These are phyloP conservation scores for Thelaira solivaga DNA, from an alignment of 2,888 invertebrate species.

Conservation along the genomic window DNA sequence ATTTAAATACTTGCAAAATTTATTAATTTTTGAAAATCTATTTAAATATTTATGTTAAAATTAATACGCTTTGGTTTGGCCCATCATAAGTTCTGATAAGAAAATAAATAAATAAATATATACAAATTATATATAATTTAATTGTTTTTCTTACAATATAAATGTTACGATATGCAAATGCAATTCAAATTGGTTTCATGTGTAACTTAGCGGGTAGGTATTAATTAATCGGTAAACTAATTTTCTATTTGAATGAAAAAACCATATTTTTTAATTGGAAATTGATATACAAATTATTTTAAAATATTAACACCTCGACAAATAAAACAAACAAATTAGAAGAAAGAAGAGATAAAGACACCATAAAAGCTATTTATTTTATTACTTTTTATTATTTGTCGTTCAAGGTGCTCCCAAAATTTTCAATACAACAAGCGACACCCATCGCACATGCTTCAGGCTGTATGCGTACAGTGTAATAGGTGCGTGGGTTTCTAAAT, in stretches of 20 bases:
- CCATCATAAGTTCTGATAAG: too few relatives aligned
- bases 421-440: conserved; percentile 22
- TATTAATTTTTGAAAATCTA: too few relatives aligned
- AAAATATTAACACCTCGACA: conserved; percentile 29
- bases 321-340: neutral
- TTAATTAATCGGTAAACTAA: conserved; percentile 18
- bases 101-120: too few relatives aligned
- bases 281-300: conserved; percentile 8
- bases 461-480: conserved; percentile 9
- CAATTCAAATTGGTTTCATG: neutral
- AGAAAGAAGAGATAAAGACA: neutral
- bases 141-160: neutral
- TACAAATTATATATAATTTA: neutral
- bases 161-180: neutral
- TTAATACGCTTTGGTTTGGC: too few relatives aligned
- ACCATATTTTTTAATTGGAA: neutral
- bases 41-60: too few relatives aligned
- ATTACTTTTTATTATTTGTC: neutral
- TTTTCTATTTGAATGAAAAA: neutral
- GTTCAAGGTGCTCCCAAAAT: conserved; percentile 50
- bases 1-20: too few relatives aligned
- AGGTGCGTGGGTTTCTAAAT: conserved; percentile 34
- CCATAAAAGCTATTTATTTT: neutral
- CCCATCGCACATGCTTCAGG: conserved; percentile 28
- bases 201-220: too few relatives aligned